Evolutionary conservation across 2,888 invertebrate genomes (phyloP).

Genomic region (Margaritifera margaritifera): DNA sequence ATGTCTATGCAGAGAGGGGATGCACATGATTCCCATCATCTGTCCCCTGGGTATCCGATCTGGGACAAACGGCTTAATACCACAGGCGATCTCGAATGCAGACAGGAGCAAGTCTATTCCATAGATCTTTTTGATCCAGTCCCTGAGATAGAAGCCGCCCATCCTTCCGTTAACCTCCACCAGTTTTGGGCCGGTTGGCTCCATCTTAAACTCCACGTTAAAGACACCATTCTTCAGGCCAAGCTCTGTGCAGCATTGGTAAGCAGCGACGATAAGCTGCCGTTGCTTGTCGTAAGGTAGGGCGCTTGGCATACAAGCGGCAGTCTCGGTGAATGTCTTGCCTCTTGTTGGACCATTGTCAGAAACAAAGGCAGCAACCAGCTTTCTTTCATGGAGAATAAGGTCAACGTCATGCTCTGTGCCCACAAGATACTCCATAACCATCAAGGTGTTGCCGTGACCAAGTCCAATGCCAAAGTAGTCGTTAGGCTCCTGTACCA

Average conservation of each 20-base stretch:
- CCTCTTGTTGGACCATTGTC: conserved; percentile 54
- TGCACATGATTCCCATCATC: conserved; percentile 3
- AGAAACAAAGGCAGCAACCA: conserved; percentile 51
- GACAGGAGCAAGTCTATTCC: conserved; percentile 33
- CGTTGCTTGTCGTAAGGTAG: conserved; percentile 36
- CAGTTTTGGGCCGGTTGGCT: conserved; percentile 48
- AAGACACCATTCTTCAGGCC: conserved; percentile 44
- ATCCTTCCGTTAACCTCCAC: conserved; percentile 55
- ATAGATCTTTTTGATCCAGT: conserved; percentile 46
- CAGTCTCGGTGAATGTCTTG: conserved; percentile 35
- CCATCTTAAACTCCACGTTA: conserved; percentile 54
- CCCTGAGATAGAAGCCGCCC: conserved; percentile 49
- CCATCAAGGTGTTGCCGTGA: conserved; percentile 41
- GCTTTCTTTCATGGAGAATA: conserved; percentile 42
- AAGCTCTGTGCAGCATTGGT: conserved; percentile 47
- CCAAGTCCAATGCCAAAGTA: conserved; percentile 51
- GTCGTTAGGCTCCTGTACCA: conserved; percentile 30
- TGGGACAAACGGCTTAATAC: background rate
- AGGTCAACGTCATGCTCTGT: conserved; percentile 58
- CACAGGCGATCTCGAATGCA: conserved; percentile 1
- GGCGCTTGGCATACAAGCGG: conserved; percentile 45
- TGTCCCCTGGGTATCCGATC: background rate
- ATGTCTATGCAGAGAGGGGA: background rate
- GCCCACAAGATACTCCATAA: conserved; percentile 45
- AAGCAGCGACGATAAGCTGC: conserved; percentile 40